phyloP scores from a whole-genome alignment of 2,113 vertebrate species.

The Amazona guildingii region DNA sequence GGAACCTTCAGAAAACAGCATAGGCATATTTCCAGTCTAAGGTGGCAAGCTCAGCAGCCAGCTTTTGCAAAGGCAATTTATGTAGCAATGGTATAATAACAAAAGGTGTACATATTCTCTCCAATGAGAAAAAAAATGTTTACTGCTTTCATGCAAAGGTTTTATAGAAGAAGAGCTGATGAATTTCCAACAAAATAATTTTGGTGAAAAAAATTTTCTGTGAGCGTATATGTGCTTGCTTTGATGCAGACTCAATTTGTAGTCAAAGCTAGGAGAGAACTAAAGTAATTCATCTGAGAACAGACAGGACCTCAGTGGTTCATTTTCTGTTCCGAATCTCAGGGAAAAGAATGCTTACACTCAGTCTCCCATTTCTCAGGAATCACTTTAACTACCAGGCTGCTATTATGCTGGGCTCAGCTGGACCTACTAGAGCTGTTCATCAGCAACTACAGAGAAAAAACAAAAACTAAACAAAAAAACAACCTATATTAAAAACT shows the following conservation, averaged over 20 bases:
- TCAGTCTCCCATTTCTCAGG: background rate
- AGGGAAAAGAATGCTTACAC: background rate
- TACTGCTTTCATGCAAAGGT: background rate
- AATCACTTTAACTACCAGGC: background rate
- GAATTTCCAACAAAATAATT: background rate
- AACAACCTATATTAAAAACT: background rate
- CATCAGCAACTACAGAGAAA: background rate
- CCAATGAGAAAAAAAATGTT: background rate
- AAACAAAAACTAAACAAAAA: background rate
- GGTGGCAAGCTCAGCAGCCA: background rate
- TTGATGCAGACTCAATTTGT: background rate
- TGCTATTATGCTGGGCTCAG: background rate
- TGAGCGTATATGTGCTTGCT: background rate
- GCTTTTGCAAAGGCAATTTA: background rate
- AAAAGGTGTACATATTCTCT: background rate
- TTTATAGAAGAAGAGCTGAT: background rate
- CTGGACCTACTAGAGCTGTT: background rate
- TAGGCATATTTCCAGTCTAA: background rate
- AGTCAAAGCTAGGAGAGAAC: background rate
- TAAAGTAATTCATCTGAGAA: slow-evolving; percentile 12
- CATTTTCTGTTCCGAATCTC: slow-evolving; percentile 11
- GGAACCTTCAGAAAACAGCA: background rate
- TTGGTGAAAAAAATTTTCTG: background rate
- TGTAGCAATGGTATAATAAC: background rate
- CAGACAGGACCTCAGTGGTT: background rate